These are phyloP conservation scores for Rhynchonycteris naso DNA, from an alignment of 2,797 vertebrate genomes.

Conservation along the genomic window DNA sequence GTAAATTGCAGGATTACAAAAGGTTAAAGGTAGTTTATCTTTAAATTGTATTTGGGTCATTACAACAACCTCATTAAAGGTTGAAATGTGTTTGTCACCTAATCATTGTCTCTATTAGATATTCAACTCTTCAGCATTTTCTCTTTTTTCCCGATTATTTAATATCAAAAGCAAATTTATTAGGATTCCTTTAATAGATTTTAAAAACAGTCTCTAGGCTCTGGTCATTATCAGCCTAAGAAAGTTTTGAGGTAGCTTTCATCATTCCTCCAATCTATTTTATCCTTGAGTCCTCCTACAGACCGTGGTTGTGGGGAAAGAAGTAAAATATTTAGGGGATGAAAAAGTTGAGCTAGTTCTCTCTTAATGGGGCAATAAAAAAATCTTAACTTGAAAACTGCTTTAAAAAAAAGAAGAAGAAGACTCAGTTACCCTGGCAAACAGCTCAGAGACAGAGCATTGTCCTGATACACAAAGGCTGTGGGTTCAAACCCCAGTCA, in stretches of 20 bases:
- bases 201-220: neutral
- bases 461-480: too few species aligned
- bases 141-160: conserved; percentile 12
- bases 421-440: too few species aligned
- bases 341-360: neutral
- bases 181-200: neutral
- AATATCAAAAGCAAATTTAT: neutral
- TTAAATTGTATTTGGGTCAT: conserved; percentile 23
- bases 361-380: neutral
- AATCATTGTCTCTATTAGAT: neutral
- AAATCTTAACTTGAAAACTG: conserved; percentile 41
- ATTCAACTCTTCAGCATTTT: neutral
- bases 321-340: neutral
- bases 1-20: neutral
- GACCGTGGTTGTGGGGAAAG: neutral
- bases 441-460: too few species aligned
- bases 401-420: too few species aligned
- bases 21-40: neutral
- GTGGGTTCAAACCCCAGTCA: too few species aligned
- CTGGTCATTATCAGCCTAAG: neutral
- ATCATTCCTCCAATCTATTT: neutral
- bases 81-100: conserved; percentile 13
- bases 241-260: neutral
- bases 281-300: neutral
- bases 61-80: neutral